Percentiles rank a stretch among this genome's conserved stretches.
Conservation (phyloP, 2,113 vertebrate species). For the Origma solitaria region DNA sequence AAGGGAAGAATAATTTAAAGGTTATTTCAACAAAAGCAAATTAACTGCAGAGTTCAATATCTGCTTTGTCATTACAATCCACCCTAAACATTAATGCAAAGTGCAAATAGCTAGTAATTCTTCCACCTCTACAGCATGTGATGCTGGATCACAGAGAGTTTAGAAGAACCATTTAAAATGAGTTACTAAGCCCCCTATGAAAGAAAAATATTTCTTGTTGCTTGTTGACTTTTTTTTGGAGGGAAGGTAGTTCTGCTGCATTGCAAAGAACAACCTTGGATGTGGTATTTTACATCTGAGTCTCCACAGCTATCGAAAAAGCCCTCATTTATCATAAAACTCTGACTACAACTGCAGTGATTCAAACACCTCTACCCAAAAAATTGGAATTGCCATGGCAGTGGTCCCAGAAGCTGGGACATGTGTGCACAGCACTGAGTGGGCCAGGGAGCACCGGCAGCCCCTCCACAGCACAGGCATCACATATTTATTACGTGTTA, state of each 20-base stretch:
- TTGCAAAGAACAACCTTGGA: background rate
- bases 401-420: background rate
- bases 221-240: background rate
- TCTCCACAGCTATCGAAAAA: background rate
- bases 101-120: background rate
- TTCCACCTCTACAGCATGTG: background rate
- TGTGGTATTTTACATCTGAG: background rate
- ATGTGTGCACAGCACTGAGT: background rate
- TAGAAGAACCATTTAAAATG: background rate
- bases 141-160: background rate
- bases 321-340: background rate
- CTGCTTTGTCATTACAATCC: conserved; percentile 1
- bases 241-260: background rate
- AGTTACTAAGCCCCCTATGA: background rate
- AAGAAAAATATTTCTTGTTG: conserved; percentile 24
- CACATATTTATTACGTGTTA: background rate
- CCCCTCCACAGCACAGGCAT: background rate
- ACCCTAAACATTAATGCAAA: conserved; percentile 23
- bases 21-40: conserved; percentile 43
- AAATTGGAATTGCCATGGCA: background rate
- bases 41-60: conserved; percentile 12
- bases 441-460: background rate
- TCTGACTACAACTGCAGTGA: background rate
- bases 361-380: background rate
- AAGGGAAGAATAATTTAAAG: conserved; percentile 39